phyloP scores from a whole-genome alignment of 2,113 vertebrate genomes.

The Pseudorectes ferrugineus region DNA sequence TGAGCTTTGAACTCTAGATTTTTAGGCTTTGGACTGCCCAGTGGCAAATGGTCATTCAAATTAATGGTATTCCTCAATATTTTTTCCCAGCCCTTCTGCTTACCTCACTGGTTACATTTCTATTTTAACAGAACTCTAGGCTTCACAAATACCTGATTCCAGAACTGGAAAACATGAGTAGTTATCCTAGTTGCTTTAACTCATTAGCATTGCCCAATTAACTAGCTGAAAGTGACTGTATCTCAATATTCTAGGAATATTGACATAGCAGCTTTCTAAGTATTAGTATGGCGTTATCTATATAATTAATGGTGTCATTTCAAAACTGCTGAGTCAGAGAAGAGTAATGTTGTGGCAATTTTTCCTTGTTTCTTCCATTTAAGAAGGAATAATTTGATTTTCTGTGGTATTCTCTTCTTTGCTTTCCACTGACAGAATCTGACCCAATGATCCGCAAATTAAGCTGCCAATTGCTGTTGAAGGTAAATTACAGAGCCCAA shows the following conservation, averaged over 20 bases:
- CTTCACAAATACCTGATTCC: not conserved
- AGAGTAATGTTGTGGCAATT: not conserved
- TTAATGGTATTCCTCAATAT: not conserved
- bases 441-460: not conserved
- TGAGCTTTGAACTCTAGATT: not conserved
- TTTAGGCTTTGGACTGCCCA: not conserved
- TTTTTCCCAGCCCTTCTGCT: not conserved
- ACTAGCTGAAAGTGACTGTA: not conserved
- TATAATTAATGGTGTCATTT: not conserved
- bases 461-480: not conserved
- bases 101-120: not conserved
- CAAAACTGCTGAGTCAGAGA: not conserved
- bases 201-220: not conserved
- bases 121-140: not conserved
- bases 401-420: not conserved
- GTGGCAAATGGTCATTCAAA: not conserved
- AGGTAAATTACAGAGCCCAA: not conserved
- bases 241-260: not conserved
- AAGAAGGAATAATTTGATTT: not conserved
- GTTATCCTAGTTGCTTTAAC: not conserved
- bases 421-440: not conserved
- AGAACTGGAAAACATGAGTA: not conserved
- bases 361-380: not conserved
- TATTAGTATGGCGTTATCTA: not conserved
- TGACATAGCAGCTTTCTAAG: not conserved